These are phyloP conservation scores for Sardinella longiceps DNA, from an alignment of 2,797 vertebrate species.

Conservation along the genomic window DNA sequence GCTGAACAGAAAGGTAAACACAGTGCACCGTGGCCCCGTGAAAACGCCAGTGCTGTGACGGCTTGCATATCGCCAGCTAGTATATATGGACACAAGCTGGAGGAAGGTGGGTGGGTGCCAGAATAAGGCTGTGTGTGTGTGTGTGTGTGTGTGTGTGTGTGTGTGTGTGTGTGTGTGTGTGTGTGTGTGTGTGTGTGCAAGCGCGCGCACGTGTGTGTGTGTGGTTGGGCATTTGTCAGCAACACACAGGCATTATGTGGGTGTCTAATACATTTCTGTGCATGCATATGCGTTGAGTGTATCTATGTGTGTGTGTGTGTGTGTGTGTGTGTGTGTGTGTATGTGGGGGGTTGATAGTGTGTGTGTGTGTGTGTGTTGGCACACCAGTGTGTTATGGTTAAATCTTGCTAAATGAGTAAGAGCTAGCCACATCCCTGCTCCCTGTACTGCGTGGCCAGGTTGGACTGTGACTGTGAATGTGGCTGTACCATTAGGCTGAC, in stretches of 20 bases:
- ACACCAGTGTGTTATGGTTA: not conserved
- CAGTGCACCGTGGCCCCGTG: not conserved
- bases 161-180: too few relatives aligned
- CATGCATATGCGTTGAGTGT: not conserved
- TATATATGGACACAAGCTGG: not conserved
- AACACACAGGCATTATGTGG: not conserved
- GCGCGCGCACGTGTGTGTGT: not conserved
- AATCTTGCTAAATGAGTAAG: constrained; percentile 35
- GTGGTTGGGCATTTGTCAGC: not conserved
- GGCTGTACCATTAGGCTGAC: not conserved
- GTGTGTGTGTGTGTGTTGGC: constrained; percentile 15
- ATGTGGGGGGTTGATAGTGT: not conserved
- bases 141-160: constrained; percentile 6
- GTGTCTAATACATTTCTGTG: too few relatives aligned
- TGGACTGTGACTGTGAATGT: not conserved
- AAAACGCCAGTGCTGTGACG: not conserved
- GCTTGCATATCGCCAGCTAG: not conserved
- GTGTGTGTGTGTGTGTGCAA: not conserved
- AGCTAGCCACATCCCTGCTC: constrained; percentile 26
- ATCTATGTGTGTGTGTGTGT: too few relatives aligned
- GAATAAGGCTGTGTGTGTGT: not conserved
- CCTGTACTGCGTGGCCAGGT: not conserved
- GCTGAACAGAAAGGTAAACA: constrained; percentile 23
- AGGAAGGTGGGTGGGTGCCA: not conserved
- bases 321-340: not conserved